phyloP scores from a whole-genome alignment of 2,113 vertebrate genomes.

The Pterocles orientalis region DNA sequence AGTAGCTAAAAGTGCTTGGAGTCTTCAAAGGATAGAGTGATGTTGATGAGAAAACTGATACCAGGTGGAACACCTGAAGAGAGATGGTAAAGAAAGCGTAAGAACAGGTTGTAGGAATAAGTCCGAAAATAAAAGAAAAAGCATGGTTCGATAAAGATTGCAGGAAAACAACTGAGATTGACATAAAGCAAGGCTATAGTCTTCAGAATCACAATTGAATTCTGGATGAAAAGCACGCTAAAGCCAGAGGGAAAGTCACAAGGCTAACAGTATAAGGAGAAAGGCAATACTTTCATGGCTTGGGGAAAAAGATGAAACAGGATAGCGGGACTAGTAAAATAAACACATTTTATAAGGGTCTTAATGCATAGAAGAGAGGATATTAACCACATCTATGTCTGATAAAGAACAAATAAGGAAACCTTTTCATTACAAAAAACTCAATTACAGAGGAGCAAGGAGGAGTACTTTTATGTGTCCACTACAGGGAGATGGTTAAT shows the following conservation, averaged over 20 bases:
- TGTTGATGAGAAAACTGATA: background rate
- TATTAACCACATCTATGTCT: background rate
- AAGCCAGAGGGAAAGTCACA: background rate
- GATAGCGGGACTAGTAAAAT: background rate
- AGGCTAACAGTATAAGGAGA: background rate
- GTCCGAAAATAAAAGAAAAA: background rate
- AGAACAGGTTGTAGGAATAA: background rate
- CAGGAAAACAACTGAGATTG: background rate
- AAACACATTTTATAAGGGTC: background rate
- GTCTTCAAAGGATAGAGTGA: background rate
- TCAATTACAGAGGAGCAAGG: background rate
- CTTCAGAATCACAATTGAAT: background rate
- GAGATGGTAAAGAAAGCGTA: fast-evolving
- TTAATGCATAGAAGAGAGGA: background rate
- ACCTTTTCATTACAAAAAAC: background rate
- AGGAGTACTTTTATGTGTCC: background rate
- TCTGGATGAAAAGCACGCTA: background rate
- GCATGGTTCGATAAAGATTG: background rate
- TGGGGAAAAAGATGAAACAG: background rate
- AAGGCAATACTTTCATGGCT: background rate
- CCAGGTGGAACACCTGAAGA: background rate
- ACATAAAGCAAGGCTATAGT: background rate
- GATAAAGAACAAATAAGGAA: slow-evolving; percentile 23
- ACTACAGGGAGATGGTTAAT: background rate
- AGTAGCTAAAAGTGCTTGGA: background rate